Conservation (phyloP, 2,113 vertebrate genomes). For the Alectura lathami region DNA sequence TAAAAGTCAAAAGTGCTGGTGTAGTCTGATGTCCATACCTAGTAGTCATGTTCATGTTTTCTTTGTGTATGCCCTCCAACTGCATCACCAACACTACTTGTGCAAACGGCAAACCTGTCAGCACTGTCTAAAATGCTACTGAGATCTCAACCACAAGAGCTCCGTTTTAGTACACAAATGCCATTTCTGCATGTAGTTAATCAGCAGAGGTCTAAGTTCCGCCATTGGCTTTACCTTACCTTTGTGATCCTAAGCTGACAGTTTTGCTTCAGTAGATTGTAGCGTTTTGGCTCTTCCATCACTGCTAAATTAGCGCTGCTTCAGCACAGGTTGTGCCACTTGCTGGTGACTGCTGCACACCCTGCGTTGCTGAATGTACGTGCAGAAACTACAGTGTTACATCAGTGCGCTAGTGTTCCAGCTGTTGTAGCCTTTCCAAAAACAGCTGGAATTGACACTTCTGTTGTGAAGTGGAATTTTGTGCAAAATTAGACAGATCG, state of each 20-base stretch:
- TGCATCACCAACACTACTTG: background rate
- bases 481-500: background rate
- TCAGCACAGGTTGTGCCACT: background rate
- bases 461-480: background rate
- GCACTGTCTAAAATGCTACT: background rate
- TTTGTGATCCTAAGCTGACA: background rate
- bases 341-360: background rate
- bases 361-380: background rate
- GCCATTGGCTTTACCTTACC: background rate
- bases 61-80: background rate
- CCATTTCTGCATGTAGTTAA: background rate
- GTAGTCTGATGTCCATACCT: background rate
- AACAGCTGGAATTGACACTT: background rate
- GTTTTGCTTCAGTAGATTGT: background rate
- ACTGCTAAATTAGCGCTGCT: background rate
- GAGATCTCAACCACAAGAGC: background rate
- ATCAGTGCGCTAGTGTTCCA: background rate
- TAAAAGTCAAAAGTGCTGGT: background rate
- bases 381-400: background rate
- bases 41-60: background rate
- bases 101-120: background rate
- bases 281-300: background rate
- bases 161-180: background rate
- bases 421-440: background rate
- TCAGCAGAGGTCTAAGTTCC: background rate